phyloP scores from a whole-genome alignment of 2,797 vertebrate species.

The Coracias cyanogaster region DNA sequence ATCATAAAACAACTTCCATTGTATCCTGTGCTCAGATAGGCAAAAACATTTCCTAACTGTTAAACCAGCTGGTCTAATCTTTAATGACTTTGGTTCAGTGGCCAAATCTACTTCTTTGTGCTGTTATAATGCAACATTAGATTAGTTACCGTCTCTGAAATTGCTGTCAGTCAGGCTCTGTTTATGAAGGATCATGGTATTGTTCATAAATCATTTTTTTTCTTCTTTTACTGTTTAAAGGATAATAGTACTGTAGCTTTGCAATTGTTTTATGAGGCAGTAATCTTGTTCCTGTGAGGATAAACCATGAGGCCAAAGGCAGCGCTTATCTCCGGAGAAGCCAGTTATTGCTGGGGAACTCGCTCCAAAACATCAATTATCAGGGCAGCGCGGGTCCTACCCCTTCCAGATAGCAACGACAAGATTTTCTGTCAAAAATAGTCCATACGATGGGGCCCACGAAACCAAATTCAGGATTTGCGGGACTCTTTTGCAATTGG shows the following conservation, averaged over 20 bases:
- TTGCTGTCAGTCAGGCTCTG: slow-evolving; percentile 5
- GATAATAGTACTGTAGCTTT: slow-evolving; percentile 61
- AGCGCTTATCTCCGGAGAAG: slow-evolving; percentile 43
- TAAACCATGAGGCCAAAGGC: slow-evolving; percentile 60
- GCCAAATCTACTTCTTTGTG: slow-evolving; percentile 65
- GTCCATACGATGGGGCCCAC: rapidly evolving
- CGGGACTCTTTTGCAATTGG: not conserved
- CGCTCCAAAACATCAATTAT: not conserved
- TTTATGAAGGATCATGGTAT: slow-evolving; percentile 53
- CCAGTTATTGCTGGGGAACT: slow-evolving; percentile 34
- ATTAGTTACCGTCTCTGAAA: slow-evolving; percentile 52
- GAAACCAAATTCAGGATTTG: not conserved
- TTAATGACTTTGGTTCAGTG: slow-evolving; percentile 69
- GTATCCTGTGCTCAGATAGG: slow-evolving; percentile 69
- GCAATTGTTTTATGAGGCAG: slow-evolving; percentile 70
- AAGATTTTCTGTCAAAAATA: not conserved
- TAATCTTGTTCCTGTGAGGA: slow-evolving; percentile 69
- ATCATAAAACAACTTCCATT: slow-evolving; percentile 66
- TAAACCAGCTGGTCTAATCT: slow-evolving; percentile 73
- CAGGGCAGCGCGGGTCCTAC: rapidly evolving
- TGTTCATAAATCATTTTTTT: slow-evolving; percentile 70
- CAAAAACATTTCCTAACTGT: slow-evolving; percentile 71
- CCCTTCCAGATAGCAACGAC: not conserved
- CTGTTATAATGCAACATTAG: slow-evolving; percentile 41
- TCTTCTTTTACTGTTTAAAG: slow-evolving; percentile 54